Base-by-base conservation (phyloP, 2,888 invertebrate genomes). In the Drosophila yooni region DNA sequence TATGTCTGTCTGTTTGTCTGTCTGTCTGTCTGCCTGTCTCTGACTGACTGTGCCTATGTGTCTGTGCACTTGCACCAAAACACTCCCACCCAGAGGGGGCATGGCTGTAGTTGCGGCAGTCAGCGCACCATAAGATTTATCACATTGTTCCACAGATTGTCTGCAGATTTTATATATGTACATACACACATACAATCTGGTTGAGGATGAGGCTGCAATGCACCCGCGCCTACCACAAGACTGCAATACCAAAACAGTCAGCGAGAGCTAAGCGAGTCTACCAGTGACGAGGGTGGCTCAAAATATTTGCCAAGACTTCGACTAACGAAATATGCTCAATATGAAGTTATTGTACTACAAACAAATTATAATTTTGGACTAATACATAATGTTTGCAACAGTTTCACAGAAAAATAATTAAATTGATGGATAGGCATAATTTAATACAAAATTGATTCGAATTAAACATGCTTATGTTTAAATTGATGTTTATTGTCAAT, bases 111-210 rank as follows among this genome's bases (percentile, higher is more conserved):
- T 79, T 72, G 89, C 78, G 65, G 89, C 80, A 82, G 77, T 88
- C 77, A 76, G 75, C 77, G 87, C 69, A 66, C 74, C 82, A 81
- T 76, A 91, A 91, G 91, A 91, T 91, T 91, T 91, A 91, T 91
- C 91, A 91, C 91, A 91, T 91, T 90, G 90, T 91, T 91, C 85
- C 83, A 90, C 91, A 88, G 88, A 88, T 88, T 88, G 91, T 88
- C 88, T 88, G 88, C 88, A 88, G 87, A 88, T 87, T 80, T 77
- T 69, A 74, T 69, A 73, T 74, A 83, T 76, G 63, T 63, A 68
- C 33, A 48, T 48, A 62, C 50, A 54, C 51, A 61, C 58, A 62
- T 40, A 59, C 59, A 34, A 50, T 59, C 38, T 52, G 25, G 27
- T 34, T 54, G 70, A 59, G 69, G 72, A 70, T 76, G 81, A 61